Evolutionary conservation across 2,888 invertebrate species (phyloP).

Genomic region (Cosmopolites sordidus): DNA sequence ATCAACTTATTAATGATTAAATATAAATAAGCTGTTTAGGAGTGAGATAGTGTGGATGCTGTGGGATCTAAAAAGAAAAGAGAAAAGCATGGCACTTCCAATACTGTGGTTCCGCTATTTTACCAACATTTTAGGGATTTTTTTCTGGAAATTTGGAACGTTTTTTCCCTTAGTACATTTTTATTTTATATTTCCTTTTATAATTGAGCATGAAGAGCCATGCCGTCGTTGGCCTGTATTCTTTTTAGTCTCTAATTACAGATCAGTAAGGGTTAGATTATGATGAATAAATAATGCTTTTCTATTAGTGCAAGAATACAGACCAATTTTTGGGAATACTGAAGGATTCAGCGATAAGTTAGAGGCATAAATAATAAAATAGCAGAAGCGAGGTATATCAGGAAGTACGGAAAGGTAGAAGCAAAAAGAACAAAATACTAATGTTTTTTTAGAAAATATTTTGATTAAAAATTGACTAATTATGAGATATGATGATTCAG

Average conservation of each 20-base stretch:
- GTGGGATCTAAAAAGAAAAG: neutral
- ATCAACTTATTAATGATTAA: neutral
- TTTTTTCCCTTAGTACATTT: constrained; percentile 25
- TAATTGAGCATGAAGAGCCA: constrained; percentile 46
- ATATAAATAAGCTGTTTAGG: neutral
- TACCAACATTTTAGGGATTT: neutral
- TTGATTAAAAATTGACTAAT: too few relatives aligned
- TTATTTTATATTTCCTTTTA: neutral
- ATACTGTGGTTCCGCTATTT: constrained; percentile 46
- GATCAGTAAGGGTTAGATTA: neutral
- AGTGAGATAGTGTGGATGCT: neutral
- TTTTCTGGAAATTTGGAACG: constrained; percentile 41
- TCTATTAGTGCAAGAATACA: constrained; percentile 19
- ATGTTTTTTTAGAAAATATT: too few relatives aligned
- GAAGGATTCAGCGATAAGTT: constrained; percentile 29
- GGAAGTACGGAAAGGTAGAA: constrained; percentile 10
- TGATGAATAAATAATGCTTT: too few relatives aligned
- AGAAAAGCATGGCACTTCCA: constrained; percentile 47
- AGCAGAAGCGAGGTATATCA: constrained; percentile 15
- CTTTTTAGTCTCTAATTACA: constrained; percentile 3
- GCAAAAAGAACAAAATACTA: too few relatives aligned
- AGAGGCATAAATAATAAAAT: constrained; percentile 2
- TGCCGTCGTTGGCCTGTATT: constrained; percentile 40
- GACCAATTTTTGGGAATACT: constrained; percentile 25
- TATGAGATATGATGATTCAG: too few relatives aligned